Evolutionary conservation across 2,888 invertebrate genomes (phyloP).

Genomic region (Lasioglossum lativentre): DNA sequence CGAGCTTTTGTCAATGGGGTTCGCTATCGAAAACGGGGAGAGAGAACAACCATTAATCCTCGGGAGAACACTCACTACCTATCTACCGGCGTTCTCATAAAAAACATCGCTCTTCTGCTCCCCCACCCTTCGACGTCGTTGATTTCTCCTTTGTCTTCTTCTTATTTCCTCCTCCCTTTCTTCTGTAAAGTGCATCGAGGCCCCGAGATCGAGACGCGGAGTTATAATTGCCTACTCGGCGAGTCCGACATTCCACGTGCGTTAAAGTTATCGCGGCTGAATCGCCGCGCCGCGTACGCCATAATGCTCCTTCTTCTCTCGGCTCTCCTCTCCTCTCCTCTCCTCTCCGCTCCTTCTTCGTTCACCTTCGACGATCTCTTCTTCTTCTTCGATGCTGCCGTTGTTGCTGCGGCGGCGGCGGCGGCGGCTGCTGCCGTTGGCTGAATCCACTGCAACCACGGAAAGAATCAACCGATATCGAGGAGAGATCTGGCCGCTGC

Average conservation of each 20-base stretch:
- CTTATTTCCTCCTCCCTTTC: conserved; percentile 17
- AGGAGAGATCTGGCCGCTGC: conserved; percentile 42
- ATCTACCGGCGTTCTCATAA: conserved; percentile 59
- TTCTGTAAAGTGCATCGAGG: conserved; percentile 67
- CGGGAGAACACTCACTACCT: conserved; percentile 53
- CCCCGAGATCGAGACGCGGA: conserved; percentile 66
- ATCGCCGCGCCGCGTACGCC: conserved; percentile 73
- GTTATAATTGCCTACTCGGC: conserved; percentile 77
- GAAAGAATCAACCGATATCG: conserved; percentile 64
- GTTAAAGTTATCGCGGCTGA: conserved; percentile 76
- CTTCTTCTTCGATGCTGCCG: conserved; percentile 7
- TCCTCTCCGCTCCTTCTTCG: conserved; percentile 32
- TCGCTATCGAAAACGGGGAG: conserved; percentile 45
- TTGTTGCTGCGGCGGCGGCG: neutral
- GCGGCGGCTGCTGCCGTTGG: conserved; percentile 27
- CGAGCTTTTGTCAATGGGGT: conserved; percentile 37
- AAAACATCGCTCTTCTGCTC: conserved; percentile 51
- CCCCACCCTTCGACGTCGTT: conserved; percentile 17
- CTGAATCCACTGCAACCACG: conserved; percentile 46
- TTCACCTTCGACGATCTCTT: conserved; percentile 10
- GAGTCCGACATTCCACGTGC: conserved; percentile 74
- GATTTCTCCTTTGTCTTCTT: conserved; percentile 48
- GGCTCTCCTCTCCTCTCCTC: too few species aligned
- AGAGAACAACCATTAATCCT: conserved; percentile 63
- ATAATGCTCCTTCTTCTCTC: conserved; percentile 66